Evolutionary conservation across 2,888 invertebrate genomes (phyloP).

Genomic region (Athalia circularis): DNA sequence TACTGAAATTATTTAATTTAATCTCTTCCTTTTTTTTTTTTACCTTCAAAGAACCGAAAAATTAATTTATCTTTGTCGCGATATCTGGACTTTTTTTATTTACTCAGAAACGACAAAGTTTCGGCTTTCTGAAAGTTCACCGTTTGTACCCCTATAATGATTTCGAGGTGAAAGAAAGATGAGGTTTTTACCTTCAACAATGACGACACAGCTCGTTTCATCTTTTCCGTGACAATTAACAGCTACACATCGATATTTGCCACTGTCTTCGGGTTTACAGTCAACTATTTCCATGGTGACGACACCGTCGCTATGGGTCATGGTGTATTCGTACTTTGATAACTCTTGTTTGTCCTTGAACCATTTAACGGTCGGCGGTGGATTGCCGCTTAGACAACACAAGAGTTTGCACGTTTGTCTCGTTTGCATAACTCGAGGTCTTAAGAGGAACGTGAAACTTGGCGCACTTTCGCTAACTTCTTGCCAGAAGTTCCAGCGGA

Average conservation of each 20-base stretch:
- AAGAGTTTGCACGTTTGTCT: conserved; percentile 98
- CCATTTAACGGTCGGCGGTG: conserved; percentile 94
- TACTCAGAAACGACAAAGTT: neutral
- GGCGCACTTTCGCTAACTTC: conserved; percentile 96
- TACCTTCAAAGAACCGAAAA: neutral
- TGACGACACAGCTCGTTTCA: conserved; percentile 96
- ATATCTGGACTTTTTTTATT: neutral
- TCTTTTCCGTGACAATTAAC: conserved; percentile 95
- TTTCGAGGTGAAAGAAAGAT: too few species aligned
- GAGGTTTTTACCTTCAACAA: conserved; percentile 88
- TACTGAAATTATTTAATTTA: conserved; percentile 13
- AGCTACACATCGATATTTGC: conserved; percentile 96
- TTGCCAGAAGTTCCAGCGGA: conserved; percentile 93
- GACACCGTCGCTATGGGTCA: conserved; percentile 95
- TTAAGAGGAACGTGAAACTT: conserved; percentile 97
- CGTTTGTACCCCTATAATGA: too few species aligned
- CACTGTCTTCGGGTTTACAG: conserved; percentile 95
- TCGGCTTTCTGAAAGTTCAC: too few species aligned
- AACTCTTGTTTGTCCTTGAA: conserved; percentile 95
- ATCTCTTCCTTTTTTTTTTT: neutral
- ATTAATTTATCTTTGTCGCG: neutral
- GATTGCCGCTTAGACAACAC: conserved; percentile 96
- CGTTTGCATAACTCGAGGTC: conserved; percentile 98
- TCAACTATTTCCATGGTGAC: conserved; percentile 97
- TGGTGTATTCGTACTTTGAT: conserved; percentile 92